phyloP scores from a whole-genome alignment of 2,888 invertebrate species.

The Ptychoptera albimana region DNA sequence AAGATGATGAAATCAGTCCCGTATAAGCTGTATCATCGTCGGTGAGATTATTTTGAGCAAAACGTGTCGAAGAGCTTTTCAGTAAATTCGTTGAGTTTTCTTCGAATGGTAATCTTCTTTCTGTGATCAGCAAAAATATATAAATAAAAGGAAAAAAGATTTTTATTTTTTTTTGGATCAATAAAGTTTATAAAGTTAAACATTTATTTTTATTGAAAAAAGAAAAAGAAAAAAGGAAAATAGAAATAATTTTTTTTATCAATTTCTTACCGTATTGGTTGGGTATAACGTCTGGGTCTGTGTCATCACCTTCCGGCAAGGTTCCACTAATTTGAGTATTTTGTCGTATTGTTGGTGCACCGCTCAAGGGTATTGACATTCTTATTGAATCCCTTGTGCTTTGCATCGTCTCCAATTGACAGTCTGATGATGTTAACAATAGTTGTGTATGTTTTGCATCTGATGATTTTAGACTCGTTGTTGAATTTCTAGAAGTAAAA shows the following conservation, averaged over 20 bases:
- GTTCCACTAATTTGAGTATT: constrained; percentile 21
- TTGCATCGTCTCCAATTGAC: constrained; percentile 30
- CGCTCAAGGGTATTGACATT: constrained; percentile 11
- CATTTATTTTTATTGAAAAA: not conserved
- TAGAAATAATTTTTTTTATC: not conserved
- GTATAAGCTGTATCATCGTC: no score
- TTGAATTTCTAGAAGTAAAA: constrained; percentile 22
- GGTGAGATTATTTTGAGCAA: no score
- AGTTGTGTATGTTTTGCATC: constrained; percentile 29
- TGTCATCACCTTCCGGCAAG: constrained; percentile 32
- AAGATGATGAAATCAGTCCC: not conserved
- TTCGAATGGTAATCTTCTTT: no score
- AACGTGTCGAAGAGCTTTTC: no score
- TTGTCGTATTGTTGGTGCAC: constrained; percentile 23
- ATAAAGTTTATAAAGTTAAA: no score
- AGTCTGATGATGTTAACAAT: constrained; percentile 28
- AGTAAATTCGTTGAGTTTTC: no score
- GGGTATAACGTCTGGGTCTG: constrained; percentile 76
- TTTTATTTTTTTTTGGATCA: no score
- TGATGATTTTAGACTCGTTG: constrained; percentile 27
- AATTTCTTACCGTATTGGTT: constrained; percentile 63
- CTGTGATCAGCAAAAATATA: no score
- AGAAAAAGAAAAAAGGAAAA: not conserved
- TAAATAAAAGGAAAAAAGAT: no score
- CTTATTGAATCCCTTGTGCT: constrained; percentile 17